Evolutionary conservation across 2,888 invertebrate genomes (phyloP).

Genomic region (Ophion slaviceki): DNA sequence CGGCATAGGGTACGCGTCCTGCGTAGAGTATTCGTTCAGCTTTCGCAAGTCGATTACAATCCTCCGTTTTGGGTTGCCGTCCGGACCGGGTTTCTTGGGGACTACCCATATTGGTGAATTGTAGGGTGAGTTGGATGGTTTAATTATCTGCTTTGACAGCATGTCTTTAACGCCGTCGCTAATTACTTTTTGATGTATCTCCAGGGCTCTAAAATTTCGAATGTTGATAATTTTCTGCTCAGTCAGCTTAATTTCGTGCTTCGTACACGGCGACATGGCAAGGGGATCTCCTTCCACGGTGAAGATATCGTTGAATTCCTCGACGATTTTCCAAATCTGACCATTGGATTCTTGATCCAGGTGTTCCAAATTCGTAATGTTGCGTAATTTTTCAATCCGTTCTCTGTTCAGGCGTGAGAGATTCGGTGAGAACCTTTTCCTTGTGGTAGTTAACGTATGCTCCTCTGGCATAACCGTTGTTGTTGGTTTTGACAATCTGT

Average conservation of each 20-base stretch:
- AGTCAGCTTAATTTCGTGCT: constrained; percentile 27
- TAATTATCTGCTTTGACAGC: constrained; percentile 32
- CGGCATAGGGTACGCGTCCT: constrained; percentile 38
- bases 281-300: constrained; percentile 34
- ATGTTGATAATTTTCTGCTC: constrained; percentile 36
- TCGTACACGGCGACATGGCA: constrained; percentile 32
- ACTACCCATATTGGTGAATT: constrained; percentile 46
- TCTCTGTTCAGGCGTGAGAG: neutral
- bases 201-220: constrained; percentile 27
- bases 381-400: constrained; percentile 12
- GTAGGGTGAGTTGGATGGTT: constrained; percentile 17
- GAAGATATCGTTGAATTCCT: constrained; percentile 33
- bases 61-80: constrained; percentile 38
- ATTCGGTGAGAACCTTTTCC: constrained; percentile 20
- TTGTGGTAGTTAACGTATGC: constrained; percentile 12
- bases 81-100: constrained; percentile 44
- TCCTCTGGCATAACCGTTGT: constrained; percentile 18
- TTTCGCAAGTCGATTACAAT: constrained; percentile 39
- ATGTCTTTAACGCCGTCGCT: constrained; percentile 24
- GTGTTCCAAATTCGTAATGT: constrained; percentile 25
- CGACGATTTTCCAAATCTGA: constrained; percentile 29
- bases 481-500: neutral
- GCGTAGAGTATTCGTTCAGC: constrained; percentile 17
- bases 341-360: neutral
- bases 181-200: constrained; percentile 13